Evolutionary conservation across 30 jellyfish, hydroid and myxozoan genomes (phyloP).

Genomic region (Hydractinia echinata): DNA sequence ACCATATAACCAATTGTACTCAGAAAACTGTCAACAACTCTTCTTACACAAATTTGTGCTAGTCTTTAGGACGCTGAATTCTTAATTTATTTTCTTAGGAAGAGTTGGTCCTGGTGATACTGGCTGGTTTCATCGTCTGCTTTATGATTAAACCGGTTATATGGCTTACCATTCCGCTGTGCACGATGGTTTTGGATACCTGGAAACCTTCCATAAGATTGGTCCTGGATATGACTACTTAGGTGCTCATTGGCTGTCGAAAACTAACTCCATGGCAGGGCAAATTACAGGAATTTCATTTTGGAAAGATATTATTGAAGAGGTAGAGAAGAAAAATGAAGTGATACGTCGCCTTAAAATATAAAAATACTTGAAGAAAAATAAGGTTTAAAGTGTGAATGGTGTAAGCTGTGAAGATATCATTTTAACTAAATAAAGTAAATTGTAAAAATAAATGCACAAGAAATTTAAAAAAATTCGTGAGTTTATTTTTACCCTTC

Average conservation of each 20-base stretch:
- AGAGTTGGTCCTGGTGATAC: slow-evolving; percentile 98
- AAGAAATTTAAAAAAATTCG: too few relatives aligned
- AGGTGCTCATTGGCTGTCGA: slow-evolving; percentile 68
- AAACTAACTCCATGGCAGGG: slow-evolving; percentile 58
- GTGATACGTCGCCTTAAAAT: not conserved
- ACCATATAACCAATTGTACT: too few relatives aligned
- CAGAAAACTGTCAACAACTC: too few relatives aligned
- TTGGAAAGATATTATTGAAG: slow-evolving; percentile 73
- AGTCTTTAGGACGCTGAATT: too few relatives aligned
- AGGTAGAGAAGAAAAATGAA: not conserved
- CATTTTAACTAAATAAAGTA: too few relatives aligned
- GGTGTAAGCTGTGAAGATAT: too few relatives aligned
- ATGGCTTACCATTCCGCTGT: slow-evolving; percentile 98
- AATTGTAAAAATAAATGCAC: too few relatives aligned
- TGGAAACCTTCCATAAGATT: slow-evolving; percentile 52
- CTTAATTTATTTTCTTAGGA: slow-evolving; percentile 32
- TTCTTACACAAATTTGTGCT: too few relatives aligned
- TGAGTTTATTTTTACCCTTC: too few relatives aligned
- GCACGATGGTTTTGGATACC: slow-evolving; percentile 95
- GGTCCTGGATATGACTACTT: slow-evolving; percentile 98
- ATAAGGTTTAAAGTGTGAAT: too few relatives aligned
- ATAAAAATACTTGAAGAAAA: too few relatives aligned
- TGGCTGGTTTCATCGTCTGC: slow-evolving; percentile 70
- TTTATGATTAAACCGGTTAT: slow-evolving; percentile 85
- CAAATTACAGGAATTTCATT: slow-evolving; percentile 81